Percentiles rank a stretch among this genome's conserved stretches.
These are phyloP conservation scores for Oryzias curvinotus DNA, from an alignment of 2,113 vertebrate genomes.

Conservation along the genomic window DNA sequence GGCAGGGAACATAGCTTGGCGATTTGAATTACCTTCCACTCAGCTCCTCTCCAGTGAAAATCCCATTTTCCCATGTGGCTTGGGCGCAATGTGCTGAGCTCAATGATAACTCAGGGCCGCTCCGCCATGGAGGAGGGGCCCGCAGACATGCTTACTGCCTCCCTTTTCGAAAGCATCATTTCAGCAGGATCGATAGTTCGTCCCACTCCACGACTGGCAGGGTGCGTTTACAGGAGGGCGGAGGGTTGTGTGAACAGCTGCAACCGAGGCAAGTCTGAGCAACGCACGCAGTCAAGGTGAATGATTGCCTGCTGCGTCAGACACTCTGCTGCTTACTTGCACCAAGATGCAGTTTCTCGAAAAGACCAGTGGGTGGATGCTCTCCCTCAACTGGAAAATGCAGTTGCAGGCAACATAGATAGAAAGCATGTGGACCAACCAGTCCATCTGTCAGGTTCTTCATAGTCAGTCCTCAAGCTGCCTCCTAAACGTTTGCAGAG, in stretches of 20 bases:
- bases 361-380: slow-evolving; percentile 56
- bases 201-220: slow-evolving; percentile 68
- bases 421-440: slow-evolving; percentile 39
- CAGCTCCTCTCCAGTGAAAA: slow-evolving; percentile 75
- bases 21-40: slow-evolving; percentile 78
- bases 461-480: slow-evolving; percentile 13
- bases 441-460: slow-evolving; percentile 33
- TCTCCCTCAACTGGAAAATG: slow-evolving; percentile 42
- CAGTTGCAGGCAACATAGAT: slow-evolving; percentile 39
- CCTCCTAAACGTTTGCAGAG: slow-evolving; percentile 23
- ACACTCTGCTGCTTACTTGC: slow-evolving; percentile 46
- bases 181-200: slow-evolving; percentile 75
- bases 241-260: slow-evolving; percentile 55
- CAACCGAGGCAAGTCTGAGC: slow-evolving; percentile 60
- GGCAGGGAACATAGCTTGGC: slow-evolving; percentile 55
- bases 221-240: slow-evolving; percentile 43
- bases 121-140: slow-evolving; percentile 61
- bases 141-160: slow-evolving; percentile 74
- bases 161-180: slow-evolving; percentile 77
- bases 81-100: slow-evolving; percentile 78
- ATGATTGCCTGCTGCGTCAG: slow-evolving; percentile 76
- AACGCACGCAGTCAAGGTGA: slow-evolving; percentile 69
- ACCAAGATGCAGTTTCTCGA: slow-evolving; percentile 59
- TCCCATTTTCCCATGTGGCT: slow-evolving; percentile 74
- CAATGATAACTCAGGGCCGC: slow-evolving; percentile 72